Percentiles rank a stretch among this genome's conserved stretches.
Evolutionary conservation across 2,888 invertebrate species (phyloP).

Genomic region (Eutolmus rufibarbis): DNA sequence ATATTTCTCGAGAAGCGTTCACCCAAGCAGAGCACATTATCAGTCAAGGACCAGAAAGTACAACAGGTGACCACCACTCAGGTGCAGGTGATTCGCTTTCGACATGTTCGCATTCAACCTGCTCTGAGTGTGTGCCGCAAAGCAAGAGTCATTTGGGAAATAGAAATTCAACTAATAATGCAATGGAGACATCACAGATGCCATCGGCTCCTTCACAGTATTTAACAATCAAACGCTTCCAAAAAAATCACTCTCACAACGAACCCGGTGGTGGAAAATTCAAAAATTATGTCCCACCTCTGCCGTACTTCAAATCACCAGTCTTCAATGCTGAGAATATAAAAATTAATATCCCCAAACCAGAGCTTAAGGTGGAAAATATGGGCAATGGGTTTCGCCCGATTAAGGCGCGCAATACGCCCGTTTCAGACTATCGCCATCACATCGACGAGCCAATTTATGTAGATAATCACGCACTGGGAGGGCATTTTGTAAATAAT

Average conservation of each 20-base stretch:
- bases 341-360: conserved; percentile 62
- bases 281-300: conserved; percentile 61
- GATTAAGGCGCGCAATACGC: not conserved
- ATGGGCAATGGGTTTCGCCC: not conserved
- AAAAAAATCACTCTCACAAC: conserved; percentile 13
- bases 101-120: conserved; percentile 75
- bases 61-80: conserved; percentile 56
- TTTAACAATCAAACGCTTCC: conserved; percentile 42
- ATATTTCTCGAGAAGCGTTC: conserved; percentile 75
- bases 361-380: conserved; percentile 51
- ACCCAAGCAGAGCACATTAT: conserved; percentile 69
- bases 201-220: conserved; percentile 19
- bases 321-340: conserved; percentile 60
- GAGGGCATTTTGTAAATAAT: conserved; percentile 11
- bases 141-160: conserved; percentile 16
- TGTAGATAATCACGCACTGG: not conserved
- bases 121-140: conserved; percentile 67
- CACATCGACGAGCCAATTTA: conserved; percentile 1
- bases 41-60: conserved; percentile 56
- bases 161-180: not conserved
- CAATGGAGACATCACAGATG: conserved; percentile 19
- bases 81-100: conserved; percentile 66
- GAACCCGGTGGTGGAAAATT: conserved; percentile 46
- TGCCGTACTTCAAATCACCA: conserved; percentile 61
- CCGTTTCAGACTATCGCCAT: not conserved